Evolutionary conservation across 2,888 invertebrate species (phyloP), one percentile per base, ranked within the genome.

Genomic region (Pyralis farinalis): DNA sequence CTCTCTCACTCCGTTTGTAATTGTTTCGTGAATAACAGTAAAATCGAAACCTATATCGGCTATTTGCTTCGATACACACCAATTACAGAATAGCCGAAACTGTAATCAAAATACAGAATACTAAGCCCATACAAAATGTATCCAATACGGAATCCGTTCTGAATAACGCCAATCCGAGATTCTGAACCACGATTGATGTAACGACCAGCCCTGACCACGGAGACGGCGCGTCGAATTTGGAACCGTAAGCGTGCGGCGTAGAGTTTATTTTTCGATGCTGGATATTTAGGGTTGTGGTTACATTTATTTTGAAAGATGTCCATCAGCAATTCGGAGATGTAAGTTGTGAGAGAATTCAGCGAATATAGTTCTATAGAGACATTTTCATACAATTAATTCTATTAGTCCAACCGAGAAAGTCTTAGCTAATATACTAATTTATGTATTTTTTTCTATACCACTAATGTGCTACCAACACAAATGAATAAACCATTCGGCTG

Each of bases 281-380:
- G 30, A 22, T 31, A 31, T 4, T 21, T 20, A 21, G 37, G 30
- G 30, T 29, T 30, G 37, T n/a, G 37, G 37, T 37, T 11, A 11
- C 21, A 22, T 37, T 37, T 37, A 21, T 37, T 37, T 30, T 30
- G 37, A 30, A 30, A 30, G 37, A 37, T 37, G 37, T 37, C n/a
- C n/a, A 29, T 37, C 30, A 30, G 10, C 9, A 10, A 10, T 37
- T 7, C 1, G 7, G 7, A 7, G 37, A 20, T 5, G 21, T 11
- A 37, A 37, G 20, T 30, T 30, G 4, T 25, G 25, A 25, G 25
- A 25, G 7, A 25, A 16, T 16, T n/a, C n/a, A n/a, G n/a, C n/a
- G n/a, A n/a, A n/a, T n/a, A n/a, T n/a, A n/a, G n/a, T n/a, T n/a
- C n/a, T n/a, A n/a, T n/a, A n/a, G n/a, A n/a, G n/a, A n/a, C n/a